Evolutionary conservation across 2,797 vertebrate genomes (phyloP).

Genomic region (Crenichthys baileyi): DNA sequence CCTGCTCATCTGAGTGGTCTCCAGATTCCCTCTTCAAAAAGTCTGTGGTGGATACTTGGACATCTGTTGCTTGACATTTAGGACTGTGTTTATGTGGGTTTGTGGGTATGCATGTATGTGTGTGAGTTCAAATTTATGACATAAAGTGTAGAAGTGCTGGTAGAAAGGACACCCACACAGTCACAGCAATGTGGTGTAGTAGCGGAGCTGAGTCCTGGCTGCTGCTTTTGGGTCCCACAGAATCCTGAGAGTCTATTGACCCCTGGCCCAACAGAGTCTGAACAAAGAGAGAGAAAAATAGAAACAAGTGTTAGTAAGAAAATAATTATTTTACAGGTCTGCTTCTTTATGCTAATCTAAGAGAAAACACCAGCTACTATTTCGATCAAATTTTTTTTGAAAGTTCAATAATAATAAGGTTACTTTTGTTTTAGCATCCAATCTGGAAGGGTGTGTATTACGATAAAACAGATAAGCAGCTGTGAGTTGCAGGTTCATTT

Average conservation of each 20-base stretch:
- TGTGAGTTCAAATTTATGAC: slow-evolving; percentile 48
- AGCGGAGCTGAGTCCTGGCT: slow-evolving; percentile 53
- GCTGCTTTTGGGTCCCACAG: slow-evolving; percentile 64
- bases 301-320: neutral
- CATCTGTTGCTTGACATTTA: slow-evolving; percentile 53
- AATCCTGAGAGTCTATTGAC: slow-evolving; percentile 72
- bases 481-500: too few relatives aligned
- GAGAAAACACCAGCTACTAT: neutral
- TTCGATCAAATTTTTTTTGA: neutral
- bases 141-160: slow-evolving; percentile 42
- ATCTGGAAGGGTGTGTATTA: neutral
- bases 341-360: neutral
- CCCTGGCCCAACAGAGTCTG: slow-evolving; percentile 66
- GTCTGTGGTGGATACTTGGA: slow-evolving; percentile 25
- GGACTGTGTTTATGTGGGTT: slow-evolving; percentile 8
- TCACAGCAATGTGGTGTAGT: slow-evolving; percentile 40
- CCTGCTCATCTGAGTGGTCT: slow-evolving; percentile 36
- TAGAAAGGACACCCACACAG: slow-evolving; percentile 58
- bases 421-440: neutral
- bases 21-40: slow-evolving; percentile 32
- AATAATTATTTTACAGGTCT: neutral
- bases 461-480: too few relatives aligned
- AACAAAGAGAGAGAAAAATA: neutral
- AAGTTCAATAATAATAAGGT: neutral
- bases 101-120: slow-evolving; percentile 8